phyloP scores from a whole-genome alignment of 2,797 vertebrate genomes.

The Malacoraja senta region DNA sequence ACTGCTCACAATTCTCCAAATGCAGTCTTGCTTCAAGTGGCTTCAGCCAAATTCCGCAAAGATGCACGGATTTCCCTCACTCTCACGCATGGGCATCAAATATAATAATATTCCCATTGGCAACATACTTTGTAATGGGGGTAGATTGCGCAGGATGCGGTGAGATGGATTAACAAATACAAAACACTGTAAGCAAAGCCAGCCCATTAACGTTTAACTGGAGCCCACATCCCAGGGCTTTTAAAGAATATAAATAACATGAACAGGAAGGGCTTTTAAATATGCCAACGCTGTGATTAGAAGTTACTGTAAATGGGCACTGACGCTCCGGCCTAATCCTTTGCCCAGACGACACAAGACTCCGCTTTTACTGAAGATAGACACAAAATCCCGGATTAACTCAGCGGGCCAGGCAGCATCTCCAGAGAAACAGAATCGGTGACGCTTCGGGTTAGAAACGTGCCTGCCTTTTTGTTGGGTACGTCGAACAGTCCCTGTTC shows the following conservation, averaged over 20 bases:
- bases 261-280: not conserved
- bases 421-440: too few relatives aligned
- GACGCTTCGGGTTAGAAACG: too few relatives aligned
- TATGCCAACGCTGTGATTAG: not conserved
- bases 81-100: not conserved
- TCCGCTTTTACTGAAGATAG: not conserved
- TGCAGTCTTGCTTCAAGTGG: too few relatives aligned
- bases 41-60: not conserved
- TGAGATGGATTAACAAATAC: not conserved
- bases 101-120: not conserved
- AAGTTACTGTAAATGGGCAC: conserved; percentile 21
- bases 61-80: not conserved
- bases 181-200: not conserved
- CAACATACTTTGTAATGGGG: not conserved
- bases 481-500: too few relatives aligned
- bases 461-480: too few relatives aligned
- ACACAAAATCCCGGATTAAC: too few relatives aligned
- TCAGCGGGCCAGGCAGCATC: too few relatives aligned
- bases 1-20: too few relatives aligned
- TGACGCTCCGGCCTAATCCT: not conserved
- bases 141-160: not conserved
- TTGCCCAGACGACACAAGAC: not conserved
- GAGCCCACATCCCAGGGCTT: not conserved
- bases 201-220: not conserved
- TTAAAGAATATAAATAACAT: not conserved